These are phyloP conservation scores for Andricus quercusramuli DNA, from an alignment of 2,888 invertebrate genomes.

Conservation along the genomic window DNA sequence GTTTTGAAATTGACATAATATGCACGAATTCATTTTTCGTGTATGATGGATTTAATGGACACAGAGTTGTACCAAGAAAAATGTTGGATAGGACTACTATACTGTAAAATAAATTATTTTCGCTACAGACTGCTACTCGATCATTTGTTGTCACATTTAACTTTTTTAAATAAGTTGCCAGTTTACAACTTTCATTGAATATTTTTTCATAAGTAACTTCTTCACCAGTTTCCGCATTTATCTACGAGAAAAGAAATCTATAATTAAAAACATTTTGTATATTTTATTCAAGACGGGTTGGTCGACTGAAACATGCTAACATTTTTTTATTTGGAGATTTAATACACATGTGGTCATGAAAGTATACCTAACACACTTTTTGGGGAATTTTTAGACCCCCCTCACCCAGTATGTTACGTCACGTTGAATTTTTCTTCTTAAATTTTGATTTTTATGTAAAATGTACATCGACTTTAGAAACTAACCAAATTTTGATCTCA, in stretches of 20 bases:
- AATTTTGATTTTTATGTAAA: too few relatives aligned
- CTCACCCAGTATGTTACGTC: too few relatives aligned
- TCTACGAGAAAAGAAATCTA: slow-evolving; percentile 73
- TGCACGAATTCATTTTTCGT: slow-evolving; percentile 85
- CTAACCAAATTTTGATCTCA: too few relatives aligned
- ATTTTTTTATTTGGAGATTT: too few relatives aligned
- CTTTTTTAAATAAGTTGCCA: slow-evolving; percentile 80
- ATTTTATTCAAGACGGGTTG: too few relatives aligned
- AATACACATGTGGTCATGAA: too few relatives aligned
- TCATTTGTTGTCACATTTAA: slow-evolving; percentile 81
- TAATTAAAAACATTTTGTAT: not conserved
- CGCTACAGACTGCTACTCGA: slow-evolving; percentile 82
- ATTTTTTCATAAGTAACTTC: slow-evolving; percentile 81
- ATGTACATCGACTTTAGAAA: too few relatives aligned
- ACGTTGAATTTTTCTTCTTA: too few relatives aligned
- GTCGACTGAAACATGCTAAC: too few relatives aligned
- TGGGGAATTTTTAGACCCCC: too few relatives aligned
- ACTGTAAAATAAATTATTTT: slow-evolving; percentile 83
- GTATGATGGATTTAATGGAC: slow-evolving; percentile 84
- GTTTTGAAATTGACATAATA: slow-evolving; percentile 84
- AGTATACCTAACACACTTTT: too few relatives aligned
- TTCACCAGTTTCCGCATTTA: slow-evolving; percentile 83
- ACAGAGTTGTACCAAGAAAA: slow-evolving; percentile 82
- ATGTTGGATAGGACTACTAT: slow-evolving; percentile 81
- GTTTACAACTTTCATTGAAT: slow-evolving; percentile 81